Conservation (phyloP, 2,797 vertebrate species). For the Sebastolobus altivelis region DNA sequence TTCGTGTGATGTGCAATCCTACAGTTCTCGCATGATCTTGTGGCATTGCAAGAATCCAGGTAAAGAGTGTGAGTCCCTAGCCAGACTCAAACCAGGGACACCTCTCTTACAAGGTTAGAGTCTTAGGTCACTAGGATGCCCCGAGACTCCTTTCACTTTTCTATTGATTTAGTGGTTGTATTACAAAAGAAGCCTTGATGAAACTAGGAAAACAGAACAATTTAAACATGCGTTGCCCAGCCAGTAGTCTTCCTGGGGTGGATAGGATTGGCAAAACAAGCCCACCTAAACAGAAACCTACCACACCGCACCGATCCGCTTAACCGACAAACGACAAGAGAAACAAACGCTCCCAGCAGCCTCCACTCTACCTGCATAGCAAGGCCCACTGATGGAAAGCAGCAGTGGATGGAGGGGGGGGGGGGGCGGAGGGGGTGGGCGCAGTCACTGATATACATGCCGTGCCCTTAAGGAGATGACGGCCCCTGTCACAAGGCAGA, state of each 20-base stretch:
- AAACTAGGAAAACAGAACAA: slow-evolving; percentile 4
- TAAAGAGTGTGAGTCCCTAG: neutral
- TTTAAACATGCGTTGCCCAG: neutral
- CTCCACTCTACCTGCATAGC: slow-evolving; percentile 87
- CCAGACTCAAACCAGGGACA: neutral
- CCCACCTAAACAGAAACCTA: neutral
- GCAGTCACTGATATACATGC: slow-evolving; percentile 94
- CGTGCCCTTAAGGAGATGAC: slow-evolving; percentile 99
- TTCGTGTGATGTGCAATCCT: too few relatives aligned
- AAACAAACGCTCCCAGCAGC: slow-evolving; percentile 91
- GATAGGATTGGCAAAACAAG: slow-evolving; percentile 18
- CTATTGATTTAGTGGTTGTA: neutral
- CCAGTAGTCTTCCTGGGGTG: neutral
- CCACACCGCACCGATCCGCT: slow-evolving; percentile 1
- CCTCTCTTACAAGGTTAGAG: neutral
- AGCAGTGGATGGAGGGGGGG: slow-evolving; percentile 67
- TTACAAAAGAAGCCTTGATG: neutral
- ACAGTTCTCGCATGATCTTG: too few relatives aligned
- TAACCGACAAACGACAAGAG: slow-evolving; percentile 79
- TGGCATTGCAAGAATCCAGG: too few relatives aligned
- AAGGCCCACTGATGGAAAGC: slow-evolving; percentile 88
- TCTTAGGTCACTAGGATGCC: neutral
- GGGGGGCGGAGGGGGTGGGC: neutral
- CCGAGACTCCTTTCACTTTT: neutral
- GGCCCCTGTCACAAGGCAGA: slow-evolving; percentile 92